Percentiles rank a stretch among this genome's conserved stretches.
Evolutionary conservation across 1,140 invertebrate genomes (phyloP).

Genomic region (Saxidomus purpurata): DNA sequence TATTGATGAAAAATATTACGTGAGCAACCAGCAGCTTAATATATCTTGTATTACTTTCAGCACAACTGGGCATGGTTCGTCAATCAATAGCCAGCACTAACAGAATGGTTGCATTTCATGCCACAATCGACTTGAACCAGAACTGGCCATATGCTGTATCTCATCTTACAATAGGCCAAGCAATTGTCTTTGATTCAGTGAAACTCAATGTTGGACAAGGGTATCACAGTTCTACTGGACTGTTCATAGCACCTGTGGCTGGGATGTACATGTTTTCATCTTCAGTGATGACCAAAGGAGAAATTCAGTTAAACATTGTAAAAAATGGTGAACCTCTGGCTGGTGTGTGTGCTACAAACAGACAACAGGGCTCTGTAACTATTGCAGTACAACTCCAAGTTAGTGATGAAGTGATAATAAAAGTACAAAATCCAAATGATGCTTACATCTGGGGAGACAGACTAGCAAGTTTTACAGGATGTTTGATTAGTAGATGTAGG

Average conservation of each 20-base stretch:
- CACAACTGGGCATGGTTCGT: too few relatives aligned
- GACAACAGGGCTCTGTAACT: conserved; percentile 34
- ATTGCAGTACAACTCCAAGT: not conserved
- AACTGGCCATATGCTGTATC: not conserved
- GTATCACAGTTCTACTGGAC: conserved; percentile 18
- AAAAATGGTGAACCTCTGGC: conserved; percentile 14
- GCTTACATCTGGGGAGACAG: not conserved
- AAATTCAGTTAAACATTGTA: not conserved
- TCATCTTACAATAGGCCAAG: conserved; percentile 10
- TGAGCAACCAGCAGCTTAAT: too few relatives aligned
- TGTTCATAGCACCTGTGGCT: conserved; percentile 24
- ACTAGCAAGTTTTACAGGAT: conserved; percentile 31
- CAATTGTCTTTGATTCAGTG: conserved; percentile 6
- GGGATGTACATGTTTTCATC: conserved; percentile 51
- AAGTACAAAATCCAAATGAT: not conserved
- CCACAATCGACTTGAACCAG: not conserved
- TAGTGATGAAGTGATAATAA: conserved; percentile 32
- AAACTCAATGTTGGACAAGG: conserved; percentile 8
- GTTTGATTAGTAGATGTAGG: not conserved
- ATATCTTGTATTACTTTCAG: too few relatives aligned
- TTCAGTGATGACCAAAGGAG: not conserved
- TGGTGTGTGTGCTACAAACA: not conserved
- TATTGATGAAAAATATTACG: too few relatives aligned
- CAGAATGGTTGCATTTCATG: conserved; percentile 38
- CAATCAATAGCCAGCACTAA: too few relatives aligned